phyloP scores from a whole-genome alignment of 2,888 invertebrate species.

The Drosophila cracens region DNA sequence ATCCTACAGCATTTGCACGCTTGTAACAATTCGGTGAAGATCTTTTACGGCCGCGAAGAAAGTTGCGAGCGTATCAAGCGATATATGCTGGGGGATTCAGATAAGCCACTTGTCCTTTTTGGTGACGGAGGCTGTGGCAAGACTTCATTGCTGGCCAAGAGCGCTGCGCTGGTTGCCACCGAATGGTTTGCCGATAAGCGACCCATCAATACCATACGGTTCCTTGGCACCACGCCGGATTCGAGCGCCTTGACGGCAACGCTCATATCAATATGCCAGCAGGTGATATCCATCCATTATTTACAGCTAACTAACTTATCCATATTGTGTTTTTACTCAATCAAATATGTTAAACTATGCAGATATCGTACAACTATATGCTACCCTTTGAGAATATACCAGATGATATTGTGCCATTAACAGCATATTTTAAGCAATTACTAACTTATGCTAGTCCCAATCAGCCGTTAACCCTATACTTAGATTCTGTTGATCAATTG shows the following conservation, averaged over 20 bases:
- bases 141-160: conserved; percentile 96
- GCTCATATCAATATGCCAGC: conserved; percentile 97
- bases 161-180: conserved; percentile 91
- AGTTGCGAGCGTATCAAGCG: conserved; percentile 91
- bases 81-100: conserved; percentile 93
- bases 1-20: conserved; percentile 97
- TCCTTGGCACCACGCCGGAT: conserved; percentile 98
- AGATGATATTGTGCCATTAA: conserved; percentile 97
- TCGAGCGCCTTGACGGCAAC: conserved; percentile 97
- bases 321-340: conserved; percentile 37
- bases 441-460: conserved; percentile 92
- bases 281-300: conserved; percentile 86
- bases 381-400: conserved; percentile 97
- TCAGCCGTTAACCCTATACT: conserved; percentile 94
- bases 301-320: conserved; percentile 22
- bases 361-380: conserved; percentile 96
- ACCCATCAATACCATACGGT: conserved; percentile 95
- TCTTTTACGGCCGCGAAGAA: conserved; percentile 96
- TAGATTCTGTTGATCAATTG: conserved; percentile 98
- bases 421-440: conserved; percentile 97
- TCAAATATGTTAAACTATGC: conserved; percentile 25
- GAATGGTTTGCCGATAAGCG: conserved; percentile 91
- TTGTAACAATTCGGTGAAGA: conserved; percentile 96
- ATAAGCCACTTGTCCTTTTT: conserved; percentile 95
- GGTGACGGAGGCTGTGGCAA: conserved; percentile 99